Evolutionary conservation across 2,113 vertebrate species (phyloP), one percentile per base, ranked within the genome.

Genomic region (Scolopax mira): DNA sequence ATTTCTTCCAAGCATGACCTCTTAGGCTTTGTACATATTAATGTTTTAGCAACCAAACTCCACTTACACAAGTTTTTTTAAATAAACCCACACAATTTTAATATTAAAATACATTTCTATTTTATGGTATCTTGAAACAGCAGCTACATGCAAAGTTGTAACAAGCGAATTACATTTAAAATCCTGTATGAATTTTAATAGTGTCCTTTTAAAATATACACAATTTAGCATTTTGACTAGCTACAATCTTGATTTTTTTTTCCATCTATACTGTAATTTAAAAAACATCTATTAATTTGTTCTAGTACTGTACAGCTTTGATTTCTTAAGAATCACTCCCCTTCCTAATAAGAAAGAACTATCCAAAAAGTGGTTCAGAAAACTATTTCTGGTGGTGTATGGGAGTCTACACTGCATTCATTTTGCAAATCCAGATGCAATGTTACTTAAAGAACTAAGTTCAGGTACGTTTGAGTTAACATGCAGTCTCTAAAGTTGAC

Each of bases 141-240:
- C 35, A 74, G 60, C 74, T 82, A 93, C 75, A 48, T 30, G 19
- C 28, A 86, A 70, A 93, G 41, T 67, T 78, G 37, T 85, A 93
- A 90, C 39, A 88, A 92, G 57, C 42, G 2, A 93, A 91, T 92
- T 94, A 88, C 92, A 91, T 81, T 94, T 94, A 90, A 94, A 91
- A 93, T 81, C 65, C 27, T 64, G 61, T 67, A 84, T 91, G 39
- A 94, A 96, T 95, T 88, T 96, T 95, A 93, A 95, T 82, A 73
- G 55, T 64, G 22, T 51, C 35, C 35, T 91, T 92, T 66, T 16
- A 89, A 94, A 85, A 70, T n/a, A 71, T 37, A 88, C 88, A 85
- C 46, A 64, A 80, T 88, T 87, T 31, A 77, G 13, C n/a, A 41
- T 87, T 83, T 91, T 91, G 28, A 66, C 41, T 60, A 84, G 23